These are phyloP conservation scores for Drosophila neotestacea DNA, from an alignment of 2,888 invertebrate species.

Conservation along the genomic window DNA sequence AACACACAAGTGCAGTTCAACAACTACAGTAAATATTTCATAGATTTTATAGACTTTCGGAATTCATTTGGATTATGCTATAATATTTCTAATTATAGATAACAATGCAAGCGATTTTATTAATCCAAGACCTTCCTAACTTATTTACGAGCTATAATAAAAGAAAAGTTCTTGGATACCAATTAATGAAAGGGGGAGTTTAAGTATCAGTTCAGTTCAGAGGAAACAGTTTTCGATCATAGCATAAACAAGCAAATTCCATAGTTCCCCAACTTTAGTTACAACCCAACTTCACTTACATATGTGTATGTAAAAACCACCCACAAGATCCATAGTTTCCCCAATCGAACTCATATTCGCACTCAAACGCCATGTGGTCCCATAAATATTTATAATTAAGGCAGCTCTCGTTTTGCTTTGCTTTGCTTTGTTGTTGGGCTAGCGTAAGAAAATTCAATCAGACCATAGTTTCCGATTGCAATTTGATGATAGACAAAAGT, in stretches of 20 bases:
- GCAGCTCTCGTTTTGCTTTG: background rate
- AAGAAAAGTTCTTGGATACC: too few species aligned
- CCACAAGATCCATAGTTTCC: background rate
- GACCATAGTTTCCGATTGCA: slow-evolving; percentile 52
- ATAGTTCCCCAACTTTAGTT: background rate
- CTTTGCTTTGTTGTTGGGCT: slow-evolving; percentile 8
- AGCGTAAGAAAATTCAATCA: slow-evolving; percentile 45
- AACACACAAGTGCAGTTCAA: background rate
- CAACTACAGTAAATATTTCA: background rate
- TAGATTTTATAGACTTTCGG: background rate
- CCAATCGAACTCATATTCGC: background rate
- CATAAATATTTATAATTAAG: slow-evolving; percentile 36
- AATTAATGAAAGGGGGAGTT: too few species aligned
- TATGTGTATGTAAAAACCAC: background rate
- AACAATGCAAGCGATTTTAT: background rate
- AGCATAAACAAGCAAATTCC: background rate
- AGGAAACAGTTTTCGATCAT: too few species aligned
- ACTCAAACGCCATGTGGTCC: slow-evolving; percentile 49
- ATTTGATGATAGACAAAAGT: slow-evolving; percentile 24
- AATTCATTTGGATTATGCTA: background rate
- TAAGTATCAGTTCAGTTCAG: too few species aligned
- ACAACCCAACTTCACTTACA: background rate
- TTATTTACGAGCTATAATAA: too few species aligned
- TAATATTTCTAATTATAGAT: background rate
- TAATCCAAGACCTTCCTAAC: background rate